Percentiles rank a stretch among this genome's conserved stretches.
These are phyloP conservation scores for Telenomus remus DNA, from an alignment of 1,140 invertebrate genomes.

Conservation along the genomic window DNA sequence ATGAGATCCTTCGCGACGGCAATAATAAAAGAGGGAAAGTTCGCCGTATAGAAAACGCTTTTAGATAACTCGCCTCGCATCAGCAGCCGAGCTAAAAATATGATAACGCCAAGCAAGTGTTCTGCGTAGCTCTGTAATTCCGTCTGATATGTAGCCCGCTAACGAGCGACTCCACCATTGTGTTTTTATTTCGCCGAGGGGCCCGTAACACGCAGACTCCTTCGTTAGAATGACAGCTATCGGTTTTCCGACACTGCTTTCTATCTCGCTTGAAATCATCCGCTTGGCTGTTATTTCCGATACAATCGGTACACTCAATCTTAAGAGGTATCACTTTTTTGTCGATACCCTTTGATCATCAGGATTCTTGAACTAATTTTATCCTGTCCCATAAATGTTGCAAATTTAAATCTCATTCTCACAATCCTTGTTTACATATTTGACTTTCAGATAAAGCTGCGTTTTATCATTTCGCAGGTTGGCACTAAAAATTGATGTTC, in stretches of 20 bases:
- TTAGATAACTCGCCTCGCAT: constrained; percentile 52
- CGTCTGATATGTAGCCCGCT: constrained; percentile 24
- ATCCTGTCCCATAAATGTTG: too few species aligned
- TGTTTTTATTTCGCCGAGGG: constrained; percentile 13
- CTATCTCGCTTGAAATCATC: constrained; percentile 15
- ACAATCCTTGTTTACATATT: too few species aligned
- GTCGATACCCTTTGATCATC: too few species aligned
- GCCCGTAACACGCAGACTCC: too few species aligned
- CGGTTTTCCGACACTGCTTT: constrained; percentile 2
- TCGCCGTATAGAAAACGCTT: constrained; percentile 39
- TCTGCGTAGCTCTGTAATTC: constrained; percentile 42
- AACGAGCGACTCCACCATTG: constrained; percentile 32
- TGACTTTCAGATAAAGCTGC: too few species aligned
- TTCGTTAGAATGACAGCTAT: constrained; percentile 21
- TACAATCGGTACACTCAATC: constrained; percentile 30
- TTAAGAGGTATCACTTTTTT: constrained; percentile 27
- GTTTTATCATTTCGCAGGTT: too few species aligned
- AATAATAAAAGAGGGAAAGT: constrained; percentile 56
- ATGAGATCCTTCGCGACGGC: constrained; percentile 45
- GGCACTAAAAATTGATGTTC: too few species aligned
- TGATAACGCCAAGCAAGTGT: constrained; percentile 40
- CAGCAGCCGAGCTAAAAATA: constrained; percentile 47
- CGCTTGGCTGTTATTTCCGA: constrained; percentile 7
- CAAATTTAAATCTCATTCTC: too few species aligned
- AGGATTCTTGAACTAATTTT: too few species aligned